Evolutionary conservation across 2,888 invertebrate species (phyloP).

Genomic region (Cactoblastis cactorum): DNA sequence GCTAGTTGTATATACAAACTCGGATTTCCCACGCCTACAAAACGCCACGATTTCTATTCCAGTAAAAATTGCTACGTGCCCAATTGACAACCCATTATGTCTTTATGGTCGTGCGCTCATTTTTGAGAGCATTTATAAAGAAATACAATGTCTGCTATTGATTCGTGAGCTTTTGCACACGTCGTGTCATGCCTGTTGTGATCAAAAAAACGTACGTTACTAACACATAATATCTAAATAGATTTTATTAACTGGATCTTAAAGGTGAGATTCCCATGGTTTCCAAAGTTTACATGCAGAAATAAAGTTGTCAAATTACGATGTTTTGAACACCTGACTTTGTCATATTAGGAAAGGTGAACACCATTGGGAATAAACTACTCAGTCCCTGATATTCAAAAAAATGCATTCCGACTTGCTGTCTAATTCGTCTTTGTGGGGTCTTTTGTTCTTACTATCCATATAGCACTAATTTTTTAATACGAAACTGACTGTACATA

Average conservation of each 20-base stretch:
- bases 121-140: slow-evolving; percentile 62
- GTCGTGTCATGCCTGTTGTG: slow-evolving; percentile 34
- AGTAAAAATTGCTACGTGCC: slow-evolving; percentile 22
- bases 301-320: slow-evolving; percentile 27
- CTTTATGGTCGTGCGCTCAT: slow-evolving; percentile 58
- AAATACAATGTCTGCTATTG: slow-evolving; percentile 57
- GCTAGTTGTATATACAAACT: too few relatives aligned
- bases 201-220: slow-evolving; percentile 23
- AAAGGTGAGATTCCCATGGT: not conserved
- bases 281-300: not conserved
- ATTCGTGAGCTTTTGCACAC: slow-evolving; percentile 61
- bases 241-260: not conserved
- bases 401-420: not conserved
- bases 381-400: slow-evolving; percentile 31
- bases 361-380: slow-evolving; percentile 16
- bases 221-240: slow-evolving; percentile 1
- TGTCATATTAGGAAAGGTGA: slow-evolving; percentile 62
- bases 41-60: slow-evolving; percentile 26
- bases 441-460: not conserved
- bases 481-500: too few relatives aligned
- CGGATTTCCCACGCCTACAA: slow-evolving; percentile 18
- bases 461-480: too few relatives aligned
- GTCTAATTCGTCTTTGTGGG: not conserved
- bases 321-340: slow-evolving; percentile 61
- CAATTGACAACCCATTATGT: slow-evolving; percentile 21